Evolutionary conservation across 2,888 invertebrate genomes (phyloP), one percentile per base, ranked within the genome.

Genomic region (Mantis religiosa): DNA sequence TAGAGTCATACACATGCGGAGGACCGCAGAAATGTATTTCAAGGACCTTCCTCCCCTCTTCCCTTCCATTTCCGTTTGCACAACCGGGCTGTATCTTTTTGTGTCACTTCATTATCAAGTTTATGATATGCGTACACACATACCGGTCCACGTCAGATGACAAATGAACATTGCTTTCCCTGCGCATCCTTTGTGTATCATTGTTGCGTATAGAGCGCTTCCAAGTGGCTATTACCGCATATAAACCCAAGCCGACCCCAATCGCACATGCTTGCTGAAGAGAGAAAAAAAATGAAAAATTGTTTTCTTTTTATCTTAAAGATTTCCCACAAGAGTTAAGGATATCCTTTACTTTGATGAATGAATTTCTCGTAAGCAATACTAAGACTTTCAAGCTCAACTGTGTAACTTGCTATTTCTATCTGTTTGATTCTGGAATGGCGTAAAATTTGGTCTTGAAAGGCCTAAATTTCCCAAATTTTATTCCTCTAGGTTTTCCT

Each of bases 41-140:
- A 71, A 71, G 20, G 54, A 25, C 54, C 54, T 20, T 6, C 20
- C 15, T 71, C 25, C 25, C 20, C 15, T 71, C 25, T 25, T 71
- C 25, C 54, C 54, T 25, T 71, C 25, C 25, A 71, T 71, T 71
- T 71, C 54, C 54, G 54, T 71, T 71, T 71, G 54, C 54, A 71
- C 54, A 71, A 71, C 54, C 54, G 15, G 25, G 54, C 54, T 71
- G 54, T 71, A 71, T 71, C 54, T 71, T 34, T 47, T 85, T 27
- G 54, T 54, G 85, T 14, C 15, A 87, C 28, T 87, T 87, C 82
- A 87, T 87, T 82, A 87, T 87, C 82, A 82, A 87, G 82, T 87
- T 34, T 71, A 87, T 87, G 71, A 82, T 87, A 82, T 34, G 54
- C 82, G 41, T 27, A 82, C 28, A 82, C 87, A 71, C 41, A 87